A percentile compares a stretch with the other conserved stretches of the same genome.
These are phyloP conservation scores for Melanerpes aurifrons DNA, from an alignment of 2,113 vertebrate species.

Conservation along the genomic window DNA sequence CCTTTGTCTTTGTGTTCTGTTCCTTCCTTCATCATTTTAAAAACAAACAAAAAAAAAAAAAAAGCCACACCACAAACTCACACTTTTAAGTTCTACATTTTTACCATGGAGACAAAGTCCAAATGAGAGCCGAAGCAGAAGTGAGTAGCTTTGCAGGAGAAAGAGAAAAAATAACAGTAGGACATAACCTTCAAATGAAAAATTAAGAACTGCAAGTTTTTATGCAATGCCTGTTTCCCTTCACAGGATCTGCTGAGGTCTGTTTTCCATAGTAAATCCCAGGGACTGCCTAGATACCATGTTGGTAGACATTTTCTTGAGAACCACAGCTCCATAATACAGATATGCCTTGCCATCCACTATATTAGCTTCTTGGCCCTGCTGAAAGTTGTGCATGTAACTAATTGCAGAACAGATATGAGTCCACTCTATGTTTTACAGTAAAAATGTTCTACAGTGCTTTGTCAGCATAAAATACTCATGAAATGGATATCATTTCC, in stretches of 20 bases:
- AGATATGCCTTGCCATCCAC: neutral
- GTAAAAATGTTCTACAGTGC: neutral
- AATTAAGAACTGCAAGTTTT: neutral
- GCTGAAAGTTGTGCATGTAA: neutral
- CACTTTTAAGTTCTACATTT: neutral
- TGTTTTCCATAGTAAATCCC: neutral
- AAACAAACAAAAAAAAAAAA: too few relatives aligned
- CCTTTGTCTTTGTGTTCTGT: neutral
- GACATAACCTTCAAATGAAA: neutral
- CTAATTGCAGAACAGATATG: neutral
- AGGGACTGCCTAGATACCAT: rapidly evolving
- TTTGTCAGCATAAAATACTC: neutral
- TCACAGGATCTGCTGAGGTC: neutral
- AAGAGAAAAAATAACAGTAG: neutral
- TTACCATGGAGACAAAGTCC: neutral
- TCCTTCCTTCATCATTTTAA: neutral
- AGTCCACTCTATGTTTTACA: neutral
- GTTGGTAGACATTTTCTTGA: neutral
- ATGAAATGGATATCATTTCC: neutral
- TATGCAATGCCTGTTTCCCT: neutral
- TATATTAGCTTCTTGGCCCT: neutral
- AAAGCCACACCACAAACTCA: neutral
- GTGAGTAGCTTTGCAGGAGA: neutral
- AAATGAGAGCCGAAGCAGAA: neutral
- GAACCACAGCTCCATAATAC: neutral